phyloP scores from a whole-genome alignment of 2,113 vertebrate genomes.

The Myrmecophaga tridactyla region DNA sequence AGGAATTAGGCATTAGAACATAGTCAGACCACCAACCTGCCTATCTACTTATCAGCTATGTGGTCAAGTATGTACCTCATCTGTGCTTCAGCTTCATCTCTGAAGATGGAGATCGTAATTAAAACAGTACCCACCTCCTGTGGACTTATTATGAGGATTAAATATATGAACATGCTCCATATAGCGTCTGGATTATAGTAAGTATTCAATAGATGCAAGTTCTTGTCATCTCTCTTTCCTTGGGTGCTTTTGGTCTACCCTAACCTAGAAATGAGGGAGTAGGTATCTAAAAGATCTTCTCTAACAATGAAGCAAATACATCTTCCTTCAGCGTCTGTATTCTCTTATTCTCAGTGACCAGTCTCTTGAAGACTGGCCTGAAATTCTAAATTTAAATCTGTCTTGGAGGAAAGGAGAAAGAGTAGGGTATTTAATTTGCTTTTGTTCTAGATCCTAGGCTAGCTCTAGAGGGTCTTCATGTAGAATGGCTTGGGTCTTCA shows the following conservation, averaged over 20 bases:
- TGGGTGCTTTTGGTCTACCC: neutral
- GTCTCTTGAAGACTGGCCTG: neutral
- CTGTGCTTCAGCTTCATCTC: neutral
- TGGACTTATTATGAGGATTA: neutral
- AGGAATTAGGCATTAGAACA: no score
- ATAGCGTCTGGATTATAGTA: neutral
- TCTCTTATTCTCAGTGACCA: neutral
- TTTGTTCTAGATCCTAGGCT: neutral
- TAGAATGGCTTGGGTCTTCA: neutral
- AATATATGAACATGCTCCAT: neutral
- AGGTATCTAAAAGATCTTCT: neutral
- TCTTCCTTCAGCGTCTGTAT: neutral
- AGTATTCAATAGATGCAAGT: neutral
- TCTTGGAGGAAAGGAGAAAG: neutral
- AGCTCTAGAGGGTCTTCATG: neutral
- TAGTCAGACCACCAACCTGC: neutral
- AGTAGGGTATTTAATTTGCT: neutral
- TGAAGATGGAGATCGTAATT: neutral
- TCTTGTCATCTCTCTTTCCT: neutral
- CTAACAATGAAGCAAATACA: neutral
- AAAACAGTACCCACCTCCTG: neutral
- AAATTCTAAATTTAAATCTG: neutral
- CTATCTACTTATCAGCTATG: neutral
- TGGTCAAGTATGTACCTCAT: neutral
- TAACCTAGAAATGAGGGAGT: neutral